Conservation (phyloP, 2,113 vertebrate species). For the Vidua chalybeata region DNA sequence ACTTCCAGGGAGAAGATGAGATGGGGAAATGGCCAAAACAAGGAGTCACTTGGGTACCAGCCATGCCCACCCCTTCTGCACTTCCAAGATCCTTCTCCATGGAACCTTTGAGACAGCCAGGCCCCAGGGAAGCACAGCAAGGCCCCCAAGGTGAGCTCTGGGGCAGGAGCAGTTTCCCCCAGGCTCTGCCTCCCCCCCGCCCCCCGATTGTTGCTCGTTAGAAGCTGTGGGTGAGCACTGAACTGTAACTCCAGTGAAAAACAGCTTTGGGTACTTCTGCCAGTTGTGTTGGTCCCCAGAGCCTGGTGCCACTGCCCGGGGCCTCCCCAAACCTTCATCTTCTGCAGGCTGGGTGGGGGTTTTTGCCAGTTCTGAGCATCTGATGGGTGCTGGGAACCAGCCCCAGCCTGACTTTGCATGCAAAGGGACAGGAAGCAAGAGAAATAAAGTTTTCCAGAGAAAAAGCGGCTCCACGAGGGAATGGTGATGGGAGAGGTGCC, state of each 20-base stretch:
- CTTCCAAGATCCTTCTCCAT: neutral
- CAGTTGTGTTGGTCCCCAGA: neutral
- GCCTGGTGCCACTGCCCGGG: neutral
- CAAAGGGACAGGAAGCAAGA: neutral
- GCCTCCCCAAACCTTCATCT: neutral
- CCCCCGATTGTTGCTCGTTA: accelerated
- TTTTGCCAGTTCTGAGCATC: neutral
- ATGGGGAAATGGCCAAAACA: neutral
- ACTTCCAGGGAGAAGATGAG: neutral
- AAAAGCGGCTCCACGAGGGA: neutral
- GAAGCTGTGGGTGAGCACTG: neutral
- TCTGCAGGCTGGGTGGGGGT: neutral
- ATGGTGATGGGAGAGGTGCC: neutral
- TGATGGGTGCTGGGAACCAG: neutral
- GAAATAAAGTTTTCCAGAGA: neutral
- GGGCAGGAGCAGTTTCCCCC: accelerated
- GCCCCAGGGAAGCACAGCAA: accelerated
- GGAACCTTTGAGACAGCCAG: neutral
- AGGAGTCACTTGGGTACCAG: neutral
- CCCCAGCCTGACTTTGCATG: neutral
- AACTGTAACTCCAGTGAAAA: conserved; percentile 8
- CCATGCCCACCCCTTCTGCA: neutral
- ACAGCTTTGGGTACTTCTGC: conserved; percentile 1
- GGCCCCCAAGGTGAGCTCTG: neutral
- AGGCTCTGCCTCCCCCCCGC: accelerated